Evolutionary conservation across 2,113 vertebrate genomes (phyloP).

Genomic region (Saguinus imperator): DNA sequence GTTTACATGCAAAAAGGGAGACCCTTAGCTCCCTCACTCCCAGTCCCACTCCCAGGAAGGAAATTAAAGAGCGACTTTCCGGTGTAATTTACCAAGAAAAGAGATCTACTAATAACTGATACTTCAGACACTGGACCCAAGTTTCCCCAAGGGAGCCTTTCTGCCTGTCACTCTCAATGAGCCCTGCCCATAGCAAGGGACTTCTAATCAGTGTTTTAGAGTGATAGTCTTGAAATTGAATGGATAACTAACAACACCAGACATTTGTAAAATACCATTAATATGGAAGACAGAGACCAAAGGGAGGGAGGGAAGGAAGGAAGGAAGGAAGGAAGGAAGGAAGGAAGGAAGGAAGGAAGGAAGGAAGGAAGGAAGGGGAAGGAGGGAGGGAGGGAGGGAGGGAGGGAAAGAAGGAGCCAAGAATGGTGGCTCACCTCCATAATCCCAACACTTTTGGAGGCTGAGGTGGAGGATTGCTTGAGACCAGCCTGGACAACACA

Average conservation of each 20-base stretch:
- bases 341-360: too few species aligned
- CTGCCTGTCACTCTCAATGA: not conserved
- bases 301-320: not conserved
- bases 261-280: not conserved
- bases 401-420: too few species aligned
- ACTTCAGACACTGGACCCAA: not conserved
- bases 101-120: not conserved
- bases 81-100: not conserved
- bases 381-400: too few species aligned
- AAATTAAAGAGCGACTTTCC: not conserved
- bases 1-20: not conserved
- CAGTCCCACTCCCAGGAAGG: not conserved
- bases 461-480: too few species aligned
- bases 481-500: too few species aligned
- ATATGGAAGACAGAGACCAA: not conserved
- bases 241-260: too few species aligned
- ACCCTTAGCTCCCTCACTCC: not conserved
- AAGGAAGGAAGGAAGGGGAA: not conserved
- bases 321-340: not conserved
- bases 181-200: too few species aligned
- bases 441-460: too few species aligned
- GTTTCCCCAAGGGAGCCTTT: not conserved
- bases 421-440: too few species aligned
- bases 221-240: not conserved
- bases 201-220: not conserved